phyloP scores from a whole-genome alignment of 2,113 vertebrate species.

The Cephalophus harveyi region DNA sequence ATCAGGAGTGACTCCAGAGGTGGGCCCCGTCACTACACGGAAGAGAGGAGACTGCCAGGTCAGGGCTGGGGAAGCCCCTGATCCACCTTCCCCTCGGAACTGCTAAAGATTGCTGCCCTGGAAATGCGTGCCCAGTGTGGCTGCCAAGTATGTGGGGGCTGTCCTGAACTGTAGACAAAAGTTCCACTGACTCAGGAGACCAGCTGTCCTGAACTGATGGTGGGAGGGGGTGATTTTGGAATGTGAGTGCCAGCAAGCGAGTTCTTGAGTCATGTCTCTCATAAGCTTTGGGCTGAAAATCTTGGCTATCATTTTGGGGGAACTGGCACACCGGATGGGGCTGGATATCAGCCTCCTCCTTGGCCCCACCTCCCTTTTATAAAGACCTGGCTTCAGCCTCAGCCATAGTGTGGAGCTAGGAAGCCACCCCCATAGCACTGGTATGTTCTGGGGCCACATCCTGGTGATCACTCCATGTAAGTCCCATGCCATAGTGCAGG shows the following conservation, averaged over 20 bases:
- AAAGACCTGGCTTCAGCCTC: not conserved
- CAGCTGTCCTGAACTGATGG: not conserved
- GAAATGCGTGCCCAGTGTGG: not conserved
- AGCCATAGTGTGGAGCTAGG: too few relatives aligned
- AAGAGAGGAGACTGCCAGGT: not conserved
- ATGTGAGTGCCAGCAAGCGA: not conserved
- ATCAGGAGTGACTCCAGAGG: not conserved
- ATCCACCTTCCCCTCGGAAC: not conserved
- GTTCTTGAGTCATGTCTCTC: not conserved
- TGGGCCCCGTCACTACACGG: not conserved
- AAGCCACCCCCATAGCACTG: fast-evolving
- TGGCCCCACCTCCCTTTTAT: not conserved
- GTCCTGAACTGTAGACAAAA: not conserved
- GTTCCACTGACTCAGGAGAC: not conserved
- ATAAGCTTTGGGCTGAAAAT: not conserved
- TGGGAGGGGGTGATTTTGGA: not conserved
- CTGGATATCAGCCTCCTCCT: not conserved
- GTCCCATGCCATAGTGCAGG: not conserved
- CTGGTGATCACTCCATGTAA: not conserved
- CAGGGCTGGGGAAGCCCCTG: fast-evolving
- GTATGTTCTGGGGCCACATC: too few relatives aligned
- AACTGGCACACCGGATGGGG: not conserved
- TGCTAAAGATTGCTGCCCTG: not conserved
- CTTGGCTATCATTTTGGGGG: not conserved
- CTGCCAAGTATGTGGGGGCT: not conserved